Evolutionary conservation across 2,888 invertebrate species (phyloP).

Genomic region (Acronicta aceris): DNA sequence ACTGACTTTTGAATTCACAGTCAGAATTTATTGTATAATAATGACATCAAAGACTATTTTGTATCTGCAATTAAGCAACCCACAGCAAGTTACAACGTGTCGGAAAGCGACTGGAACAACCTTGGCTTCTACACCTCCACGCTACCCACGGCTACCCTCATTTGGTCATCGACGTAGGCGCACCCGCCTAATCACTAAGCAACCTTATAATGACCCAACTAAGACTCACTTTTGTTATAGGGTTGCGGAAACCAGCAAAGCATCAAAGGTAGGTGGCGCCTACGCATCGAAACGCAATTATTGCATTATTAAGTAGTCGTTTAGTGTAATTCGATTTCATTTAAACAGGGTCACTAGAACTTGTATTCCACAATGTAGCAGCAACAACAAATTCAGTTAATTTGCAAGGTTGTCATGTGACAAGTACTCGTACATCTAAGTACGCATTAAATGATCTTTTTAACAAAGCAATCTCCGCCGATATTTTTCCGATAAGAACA

Average conservation of each 20-base stretch:
- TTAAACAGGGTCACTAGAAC: constrained; percentile 51
- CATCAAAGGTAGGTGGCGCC: constrained; percentile 78
- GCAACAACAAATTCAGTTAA: constrained; percentile 20
- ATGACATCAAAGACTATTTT: constrained; percentile 72
- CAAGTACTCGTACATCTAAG: constrained; percentile 6
- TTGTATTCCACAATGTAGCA: constrained; percentile 32
- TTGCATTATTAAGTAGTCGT: constrained; percentile 66
- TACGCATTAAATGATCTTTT: constrained; percentile 22
- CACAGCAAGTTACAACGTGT: constrained; percentile 80
- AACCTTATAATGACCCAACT: constrained; percentile 84
- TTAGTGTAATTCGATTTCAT: constrained; percentile 46
- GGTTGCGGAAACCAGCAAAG: constrained; percentile 78
- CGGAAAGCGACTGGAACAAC: constrained; percentile 84
- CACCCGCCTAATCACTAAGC: constrained; percentile 83
- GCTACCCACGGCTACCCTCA: constrained; percentile 87
- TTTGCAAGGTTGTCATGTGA: constrained; percentile 16
- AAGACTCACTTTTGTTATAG: constrained; percentile 80
- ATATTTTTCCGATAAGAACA: constrained; percentile 56
- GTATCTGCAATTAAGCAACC: constrained; percentile 84
- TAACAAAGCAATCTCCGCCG: constrained; percentile 18
- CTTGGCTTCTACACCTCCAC: constrained; percentile 87
- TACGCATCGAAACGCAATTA: constrained; percentile 76
- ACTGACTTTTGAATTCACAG: constrained; percentile 15
- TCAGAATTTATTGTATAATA: constrained; percentile 56
- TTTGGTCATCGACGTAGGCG: constrained; percentile 87